Conservation (phyloP, 2,113 vertebrate genomes). For the Phalacrocorax carbo region DNA sequence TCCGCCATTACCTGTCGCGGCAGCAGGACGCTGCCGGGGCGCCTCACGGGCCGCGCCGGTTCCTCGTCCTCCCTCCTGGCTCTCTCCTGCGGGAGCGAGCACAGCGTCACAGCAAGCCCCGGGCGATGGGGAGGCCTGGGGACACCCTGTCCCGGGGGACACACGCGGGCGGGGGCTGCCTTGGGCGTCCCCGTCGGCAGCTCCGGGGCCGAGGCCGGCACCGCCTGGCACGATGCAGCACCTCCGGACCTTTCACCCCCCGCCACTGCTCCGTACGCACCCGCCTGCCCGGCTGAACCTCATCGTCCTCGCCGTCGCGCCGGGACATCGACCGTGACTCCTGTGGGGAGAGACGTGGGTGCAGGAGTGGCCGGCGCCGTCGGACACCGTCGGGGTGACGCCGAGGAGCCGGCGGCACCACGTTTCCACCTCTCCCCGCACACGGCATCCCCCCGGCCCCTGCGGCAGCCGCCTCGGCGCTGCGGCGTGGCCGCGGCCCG, state of each 20-base stretch:
- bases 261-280: not conserved
- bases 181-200: not conserved
- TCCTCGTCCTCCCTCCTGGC: not conserved
- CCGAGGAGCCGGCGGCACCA: not conserved
- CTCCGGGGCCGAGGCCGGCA: not conserved
- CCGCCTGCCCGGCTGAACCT: not conserved
- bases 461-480: fast-evolving
- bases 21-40: fast-evolving
- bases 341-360: not conserved
- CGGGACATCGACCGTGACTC: not conserved
- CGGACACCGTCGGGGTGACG: fast-evolving
- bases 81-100: not conserved
- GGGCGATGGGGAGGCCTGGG: not conserved
- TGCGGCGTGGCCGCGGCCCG: fast-evolving
- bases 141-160: not conserved
- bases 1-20: not conserved
- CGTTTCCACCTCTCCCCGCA: not conserved
- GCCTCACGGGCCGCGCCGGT: fast-evolving
- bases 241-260: not conserved
- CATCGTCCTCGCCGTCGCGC: not conserved
- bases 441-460: fast-evolving
- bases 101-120: fast-evolving
- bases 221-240: fast-evolving
- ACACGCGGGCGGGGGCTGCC: too few relatives aligned
- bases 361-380: not conserved